Evolutionary conservation across 2,888 invertebrate genomes (phyloP), one percentile per base, ranked within the genome.

Genomic region (Drosophila merina): DNA sequence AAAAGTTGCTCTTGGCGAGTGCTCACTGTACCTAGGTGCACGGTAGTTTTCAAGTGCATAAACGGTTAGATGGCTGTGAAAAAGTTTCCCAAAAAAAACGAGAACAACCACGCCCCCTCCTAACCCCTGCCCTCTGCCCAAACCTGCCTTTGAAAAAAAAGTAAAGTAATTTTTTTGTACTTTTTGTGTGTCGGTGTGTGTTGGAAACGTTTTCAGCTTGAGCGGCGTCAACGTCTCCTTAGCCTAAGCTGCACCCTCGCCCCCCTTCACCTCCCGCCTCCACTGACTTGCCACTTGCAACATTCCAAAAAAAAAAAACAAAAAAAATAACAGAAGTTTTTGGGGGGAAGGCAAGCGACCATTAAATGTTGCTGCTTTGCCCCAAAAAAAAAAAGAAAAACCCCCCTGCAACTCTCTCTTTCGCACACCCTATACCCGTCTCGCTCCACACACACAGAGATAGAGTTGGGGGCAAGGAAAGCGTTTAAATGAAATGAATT

Each of bases 401-500:
- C 40, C 14, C 28, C 28, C 28, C 28, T 28, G 0, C 0, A 4
- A 28, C 12, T 9, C n/a, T 42, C 40, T 55, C 55, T 64, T 63
- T 67, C 45, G 51, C 72, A 52, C 62, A 60, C 57, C 58, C 45
- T 62, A 50, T 33, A 36, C 36, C 47, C 31, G 47, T 52, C 51
- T 42, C 36, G 51, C 47, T 60, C 45, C 48, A 10, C 56, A 50
- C 20, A 20, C 45, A 10, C 52, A 50, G 51, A 54, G 55, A 74
- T 58, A 45, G 55, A 20, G 20, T 20, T 57, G 64, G 52, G 57
- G 50, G 48, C 47, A 52, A 60, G 49, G 50, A 63, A 69, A 67
- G 55, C 69, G 75, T 77, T 83, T 75, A 80, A 84, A 76, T 68
- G 67, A 80, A 80, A 83, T 80, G 75, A 75, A 74, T 70, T 83